These are phyloP conservation scores for Aviceda subcristata DNA, from an alignment of 2,113 vertebrate genomes.

Conservation along the genomic window DNA sequence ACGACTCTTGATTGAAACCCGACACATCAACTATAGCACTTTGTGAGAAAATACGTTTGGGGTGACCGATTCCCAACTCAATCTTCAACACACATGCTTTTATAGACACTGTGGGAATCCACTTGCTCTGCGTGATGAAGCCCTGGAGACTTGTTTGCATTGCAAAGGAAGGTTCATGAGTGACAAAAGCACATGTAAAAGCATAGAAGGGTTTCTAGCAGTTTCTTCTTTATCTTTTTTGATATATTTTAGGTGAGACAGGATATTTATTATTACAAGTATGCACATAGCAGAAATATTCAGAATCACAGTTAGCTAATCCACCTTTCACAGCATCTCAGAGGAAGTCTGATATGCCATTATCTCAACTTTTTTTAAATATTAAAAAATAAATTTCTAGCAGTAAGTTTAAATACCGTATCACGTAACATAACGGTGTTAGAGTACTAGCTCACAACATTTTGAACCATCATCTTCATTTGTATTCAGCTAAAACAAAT, in stretches of 20 bases:
- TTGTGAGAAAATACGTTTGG: neutral
- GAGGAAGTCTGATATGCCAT: neutral
- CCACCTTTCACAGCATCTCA: neutral
- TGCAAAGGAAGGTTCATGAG: neutral
- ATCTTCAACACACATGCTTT: neutral
- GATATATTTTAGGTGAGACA: neutral
- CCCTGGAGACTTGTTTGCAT: no score
- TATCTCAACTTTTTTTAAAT: neutral
- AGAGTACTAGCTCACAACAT: neutral
- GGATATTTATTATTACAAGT: neutral
- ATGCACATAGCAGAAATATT: neutral
- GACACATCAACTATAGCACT: neutral
- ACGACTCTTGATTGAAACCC: neutral
- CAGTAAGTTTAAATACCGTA: neutral
- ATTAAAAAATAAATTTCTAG: neutral
- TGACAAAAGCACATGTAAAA: neutral
- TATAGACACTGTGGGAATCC: neutral
- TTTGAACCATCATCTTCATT: neutral
- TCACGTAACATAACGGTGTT: neutral
- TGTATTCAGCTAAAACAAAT: neutral
- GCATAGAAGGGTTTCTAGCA: neutral
- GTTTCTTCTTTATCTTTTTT: neutral
- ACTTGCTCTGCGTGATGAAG: neutral
- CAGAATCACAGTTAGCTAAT: neutral
- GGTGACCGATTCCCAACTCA: neutral